Percentiles rank a stretch among this genome's conserved stretches.
Evolutionary conservation across 2,113 vertebrate species (phyloP).

Genomic region (Hoplias malabaricus): DNA sequence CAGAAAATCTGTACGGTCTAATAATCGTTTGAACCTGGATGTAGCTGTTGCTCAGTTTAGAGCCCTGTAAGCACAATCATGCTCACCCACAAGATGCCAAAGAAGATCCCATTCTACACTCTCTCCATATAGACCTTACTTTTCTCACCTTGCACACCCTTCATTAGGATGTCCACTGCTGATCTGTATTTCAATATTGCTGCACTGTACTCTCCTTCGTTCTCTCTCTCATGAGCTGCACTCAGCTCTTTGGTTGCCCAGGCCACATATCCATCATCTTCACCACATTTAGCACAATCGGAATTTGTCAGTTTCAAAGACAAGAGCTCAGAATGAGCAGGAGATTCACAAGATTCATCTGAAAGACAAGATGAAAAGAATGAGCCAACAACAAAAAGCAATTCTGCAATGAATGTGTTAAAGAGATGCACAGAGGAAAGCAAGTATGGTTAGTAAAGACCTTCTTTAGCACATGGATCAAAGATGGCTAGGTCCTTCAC

Average conservation of each 20-base stretch:
- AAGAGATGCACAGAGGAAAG: neutral
- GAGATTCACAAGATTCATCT: constrained; percentile 55
- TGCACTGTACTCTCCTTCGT: constrained; percentile 70
- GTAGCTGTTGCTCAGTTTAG: no score
- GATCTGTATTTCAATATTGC: constrained; percentile 78
- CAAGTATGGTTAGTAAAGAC: constrained; percentile 58
- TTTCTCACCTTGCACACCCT: constrained; percentile 77
- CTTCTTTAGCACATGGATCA: constrained; percentile 85
- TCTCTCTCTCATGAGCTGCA: constrained; percentile 65
- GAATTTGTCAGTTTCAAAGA: constrained; percentile 51
- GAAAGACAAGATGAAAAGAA: constrained; percentile 9
- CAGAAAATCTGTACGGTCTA: no score
- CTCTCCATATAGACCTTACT: neutral
- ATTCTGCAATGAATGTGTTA: neutral
- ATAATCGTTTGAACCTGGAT: no score
- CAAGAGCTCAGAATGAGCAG: constrained; percentile 67
- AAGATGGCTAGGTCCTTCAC: constrained; percentile 84
- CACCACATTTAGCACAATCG: constrained; percentile 8
- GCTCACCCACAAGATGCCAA: no score
- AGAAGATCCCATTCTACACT: no score
- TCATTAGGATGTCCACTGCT: constrained; percentile 82
- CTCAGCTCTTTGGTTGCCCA: constrained; percentile 64
- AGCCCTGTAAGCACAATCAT: no score
- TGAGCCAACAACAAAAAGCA: neutral
- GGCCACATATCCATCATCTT: constrained; percentile 68